A percentile compares a stretch with the other conserved stretches of the same genome.
These are phyloP conservation scores for Drosophila melanica DNA, from an alignment of 1,140 invertebrate species.

Conservation along the genomic window DNA sequence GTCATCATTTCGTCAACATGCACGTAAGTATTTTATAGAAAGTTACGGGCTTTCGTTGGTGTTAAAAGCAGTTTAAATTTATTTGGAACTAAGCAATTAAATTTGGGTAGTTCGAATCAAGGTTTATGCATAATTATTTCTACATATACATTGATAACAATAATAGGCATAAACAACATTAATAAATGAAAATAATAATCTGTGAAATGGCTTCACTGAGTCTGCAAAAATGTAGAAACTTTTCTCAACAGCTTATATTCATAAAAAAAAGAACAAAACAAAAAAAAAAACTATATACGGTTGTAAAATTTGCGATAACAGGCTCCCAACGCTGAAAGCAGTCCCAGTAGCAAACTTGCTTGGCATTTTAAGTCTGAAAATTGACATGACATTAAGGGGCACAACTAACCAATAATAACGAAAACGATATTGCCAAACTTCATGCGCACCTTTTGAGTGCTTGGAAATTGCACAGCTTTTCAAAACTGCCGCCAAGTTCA, in stretches of 20 bases:
- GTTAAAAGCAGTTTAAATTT: conserved; percentile 32
- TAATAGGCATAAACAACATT: neutral
- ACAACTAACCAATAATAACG: conserved; percentile 57
- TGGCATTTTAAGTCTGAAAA: conserved; percentile 29
- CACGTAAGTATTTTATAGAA: conserved; percentile 23
- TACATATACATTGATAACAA: neutral
- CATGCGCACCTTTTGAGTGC: conserved; percentile 3
- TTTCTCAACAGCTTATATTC: conserved; percentile 17
- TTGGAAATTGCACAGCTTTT: conserved; percentile 33
- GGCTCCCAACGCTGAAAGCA: conserved; percentile 6
- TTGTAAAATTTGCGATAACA: conserved; percentile 14
- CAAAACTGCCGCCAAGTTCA: conserved; percentile 70
- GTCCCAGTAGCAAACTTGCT: conserved; percentile 19
- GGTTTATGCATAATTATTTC: neutral
- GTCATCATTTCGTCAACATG: conserved; percentile 61
- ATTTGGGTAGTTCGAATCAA: neutral
- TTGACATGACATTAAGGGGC: conserved; percentile 50
- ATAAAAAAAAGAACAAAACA: no score
- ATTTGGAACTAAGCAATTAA: conserved; percentile 19
- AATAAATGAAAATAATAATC: neutral
- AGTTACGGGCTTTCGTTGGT: conserved; percentile 8
- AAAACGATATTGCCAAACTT: conserved; percentile 39
- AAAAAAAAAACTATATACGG: neutral
- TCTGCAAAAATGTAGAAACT: conserved; percentile 11
- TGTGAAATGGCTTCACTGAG: neutral